Conservation (phyloP, 2,797 vertebrate genomes). For the Myotis vivesi region DNA sequence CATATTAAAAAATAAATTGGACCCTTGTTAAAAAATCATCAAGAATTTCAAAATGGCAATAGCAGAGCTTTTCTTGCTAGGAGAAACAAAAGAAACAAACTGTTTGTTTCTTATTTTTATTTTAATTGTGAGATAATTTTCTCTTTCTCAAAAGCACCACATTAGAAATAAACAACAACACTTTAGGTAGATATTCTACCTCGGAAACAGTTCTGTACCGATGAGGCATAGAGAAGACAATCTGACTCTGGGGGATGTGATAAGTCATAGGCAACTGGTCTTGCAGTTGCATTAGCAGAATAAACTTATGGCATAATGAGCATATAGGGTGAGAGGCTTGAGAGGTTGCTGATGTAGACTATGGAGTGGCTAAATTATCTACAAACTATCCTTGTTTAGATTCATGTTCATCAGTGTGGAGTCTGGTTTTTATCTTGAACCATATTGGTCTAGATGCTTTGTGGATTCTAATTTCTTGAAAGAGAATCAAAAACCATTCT, state of each 20-base stretch:
- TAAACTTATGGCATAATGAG: neutral
- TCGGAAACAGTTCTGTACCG: neutral
- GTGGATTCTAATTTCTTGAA: conserved; percentile 11
- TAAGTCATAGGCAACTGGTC: neutral
- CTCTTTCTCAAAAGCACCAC: neutral
- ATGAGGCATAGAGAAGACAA: neutral
- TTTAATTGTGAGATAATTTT: neutral
- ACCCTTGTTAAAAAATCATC: neutral
- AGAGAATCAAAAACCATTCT: neutral
- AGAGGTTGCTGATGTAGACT: neutral
- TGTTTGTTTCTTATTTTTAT: neutral
- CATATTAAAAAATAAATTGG: too few relatives aligned
- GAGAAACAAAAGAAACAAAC: neutral
- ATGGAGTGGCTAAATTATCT: neutral
- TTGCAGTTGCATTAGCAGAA: neutral
- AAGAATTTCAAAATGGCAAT: neutral
- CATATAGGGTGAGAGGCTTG: neutral
- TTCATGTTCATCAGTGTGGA: neutral
- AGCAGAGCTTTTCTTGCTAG: neutral
- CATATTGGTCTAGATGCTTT: neutral
- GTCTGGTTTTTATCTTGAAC: neutral
- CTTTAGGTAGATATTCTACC: neutral
- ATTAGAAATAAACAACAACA: neutral
- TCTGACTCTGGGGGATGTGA: neutral
- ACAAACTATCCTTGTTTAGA: neutral